These are phyloP conservation scores for Takifugu flavidus DNA, from an alignment of 2,113 vertebrate genomes.

Conservation along the genomic window DNA sequence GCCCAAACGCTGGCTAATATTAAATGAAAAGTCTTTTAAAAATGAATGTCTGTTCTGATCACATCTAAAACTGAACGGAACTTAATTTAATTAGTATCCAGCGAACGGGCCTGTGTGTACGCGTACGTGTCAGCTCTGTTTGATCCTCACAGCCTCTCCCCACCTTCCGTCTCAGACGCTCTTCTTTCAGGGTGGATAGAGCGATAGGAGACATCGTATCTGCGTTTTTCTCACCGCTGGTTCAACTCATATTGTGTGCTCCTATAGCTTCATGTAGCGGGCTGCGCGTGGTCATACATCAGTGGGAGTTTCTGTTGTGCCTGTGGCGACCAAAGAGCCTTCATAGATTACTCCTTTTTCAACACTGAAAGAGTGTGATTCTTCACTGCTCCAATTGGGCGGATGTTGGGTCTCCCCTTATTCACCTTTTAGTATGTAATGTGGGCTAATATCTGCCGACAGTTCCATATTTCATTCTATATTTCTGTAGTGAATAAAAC, in stretches of 20 bases:
- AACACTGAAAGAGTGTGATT: constrained; percentile 3
- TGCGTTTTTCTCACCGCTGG: constrained; percentile 3
- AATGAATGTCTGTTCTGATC: background rate
- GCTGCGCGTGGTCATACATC: constrained; percentile 12
- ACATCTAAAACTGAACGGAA: constrained; percentile 21
- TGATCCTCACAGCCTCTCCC: constrained; percentile 14
- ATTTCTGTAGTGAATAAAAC: too few species aligned
- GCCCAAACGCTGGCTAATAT: constrained; percentile 16
- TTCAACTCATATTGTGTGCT: constrained; percentile 12
- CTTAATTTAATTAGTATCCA: constrained; percentile 34
- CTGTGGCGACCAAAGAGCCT: constrained; percentile 22
- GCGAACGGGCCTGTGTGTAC: background rate
- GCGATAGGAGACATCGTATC: constrained; percentile 2
- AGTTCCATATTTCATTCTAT: too few species aligned
- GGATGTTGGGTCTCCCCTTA: too few species aligned
- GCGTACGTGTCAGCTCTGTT: constrained; percentile 20
- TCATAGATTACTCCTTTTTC: constrained; percentile 13
- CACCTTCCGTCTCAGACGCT: background rate
- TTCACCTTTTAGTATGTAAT: background rate
- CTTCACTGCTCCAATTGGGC: background rate
- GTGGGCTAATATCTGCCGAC: background rate
- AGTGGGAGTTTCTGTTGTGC: constrained; percentile 18
- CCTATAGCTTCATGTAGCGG: constrained; percentile 2
- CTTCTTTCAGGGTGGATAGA: constrained; percentile 18
- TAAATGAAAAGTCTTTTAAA: constrained; percentile 12